phyloP scores from a whole-genome alignment of 2,888 invertebrate genomes.

The Epistrophe grossulariae region DNA sequence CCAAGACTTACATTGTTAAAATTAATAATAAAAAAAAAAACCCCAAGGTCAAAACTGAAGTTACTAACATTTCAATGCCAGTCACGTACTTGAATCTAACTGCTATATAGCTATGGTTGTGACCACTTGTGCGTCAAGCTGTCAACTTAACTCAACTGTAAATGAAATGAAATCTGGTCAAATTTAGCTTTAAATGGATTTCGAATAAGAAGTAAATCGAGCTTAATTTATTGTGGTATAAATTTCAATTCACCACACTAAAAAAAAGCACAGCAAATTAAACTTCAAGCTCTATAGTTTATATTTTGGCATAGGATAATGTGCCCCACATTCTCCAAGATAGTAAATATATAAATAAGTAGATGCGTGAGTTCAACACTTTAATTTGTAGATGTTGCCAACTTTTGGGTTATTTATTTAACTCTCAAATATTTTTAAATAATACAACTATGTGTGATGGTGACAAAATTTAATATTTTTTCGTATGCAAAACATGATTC shows the following conservation, averaged over 20 bases:
- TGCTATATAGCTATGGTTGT: not conserved
- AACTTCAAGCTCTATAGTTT: constrained; percentile 49
- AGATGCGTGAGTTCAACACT: constrained; percentile 48
- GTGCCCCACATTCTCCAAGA: constrained; percentile 35
- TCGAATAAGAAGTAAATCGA: not conserved
- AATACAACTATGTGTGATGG: constrained; percentile 15
- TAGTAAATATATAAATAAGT: not conserved
- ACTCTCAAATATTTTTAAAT: constrained; percentile 22
- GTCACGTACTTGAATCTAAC: constrained; percentile 50
- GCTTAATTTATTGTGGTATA: constrained; percentile 10
- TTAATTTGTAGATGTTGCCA: constrained; percentile 42
- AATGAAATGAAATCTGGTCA: not conserved
- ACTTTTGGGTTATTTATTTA: constrained; percentile 67
- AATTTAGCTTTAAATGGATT: constrained; percentile 29
- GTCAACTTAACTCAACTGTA: constrained; percentile 1
- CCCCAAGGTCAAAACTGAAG: constrained; percentile 56
- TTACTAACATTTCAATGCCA: constrained; percentile 16
- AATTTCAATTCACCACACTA: constrained; percentile 26
- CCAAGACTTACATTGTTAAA: not conserved
- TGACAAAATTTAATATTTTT: constrained; percentile 38
- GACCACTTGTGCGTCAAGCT: not conserved
- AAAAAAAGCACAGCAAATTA: constrained; percentile 14
- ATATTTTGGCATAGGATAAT: not conserved
- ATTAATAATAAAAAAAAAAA: constrained; percentile 1
- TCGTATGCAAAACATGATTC: constrained; percentile 54